Base-by-base conservation (phyloP, 2,113 vertebrate species). In the Melanostigma gelatinosum region DNA sequence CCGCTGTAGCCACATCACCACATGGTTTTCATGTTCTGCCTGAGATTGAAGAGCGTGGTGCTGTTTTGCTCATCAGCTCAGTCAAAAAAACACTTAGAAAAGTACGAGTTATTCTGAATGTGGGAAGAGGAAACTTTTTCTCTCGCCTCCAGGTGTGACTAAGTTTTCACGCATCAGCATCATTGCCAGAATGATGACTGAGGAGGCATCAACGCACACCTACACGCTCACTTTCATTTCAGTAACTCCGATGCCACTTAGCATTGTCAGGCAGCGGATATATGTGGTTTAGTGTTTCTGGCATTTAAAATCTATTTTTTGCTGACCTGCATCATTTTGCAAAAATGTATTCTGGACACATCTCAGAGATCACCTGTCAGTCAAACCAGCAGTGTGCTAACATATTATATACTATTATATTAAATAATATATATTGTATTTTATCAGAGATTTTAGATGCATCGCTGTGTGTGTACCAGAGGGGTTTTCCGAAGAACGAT, bases 121-220 rank as follows among this genome's bases (percentile, higher is more conserved):
- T 52, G 75, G 67, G 54, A 60, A 65, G 62, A 63, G 58, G 80
- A 84, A 82, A 74, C 8, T 44, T 57, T 24, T 52, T 24, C 18
- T 63, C 48, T 69, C 86, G 44, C 85, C 83, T 85, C 46, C 74
- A 38, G 36, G 16, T 62, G 18, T 84, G 81, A 85, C 44, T 61
- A 64, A 38, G 16, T 29, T 60, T 72, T 70, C 22, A 42, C 57
- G 62, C 55, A 38, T 77, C 61, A 64, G 54, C 82, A 87, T 71
- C 81, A 79, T n/a, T 72, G 52, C 65, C 66, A 78, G 84, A 72
- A 64, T 36, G 27, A 44, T 34, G 70, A 38, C 29, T 18, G 65
- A 79, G 48, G 72, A 78, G 0, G 68, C 72, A 72, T 16, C 50
- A 68, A 75, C 34, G 50, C 18, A 81, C 87, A 60, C 90, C 85